Evolutionary conservation across 2,797 vertebrate species (phyloP), one percentile per base, ranked within the genome.

Genomic region (Muscicapa striata): DNA sequence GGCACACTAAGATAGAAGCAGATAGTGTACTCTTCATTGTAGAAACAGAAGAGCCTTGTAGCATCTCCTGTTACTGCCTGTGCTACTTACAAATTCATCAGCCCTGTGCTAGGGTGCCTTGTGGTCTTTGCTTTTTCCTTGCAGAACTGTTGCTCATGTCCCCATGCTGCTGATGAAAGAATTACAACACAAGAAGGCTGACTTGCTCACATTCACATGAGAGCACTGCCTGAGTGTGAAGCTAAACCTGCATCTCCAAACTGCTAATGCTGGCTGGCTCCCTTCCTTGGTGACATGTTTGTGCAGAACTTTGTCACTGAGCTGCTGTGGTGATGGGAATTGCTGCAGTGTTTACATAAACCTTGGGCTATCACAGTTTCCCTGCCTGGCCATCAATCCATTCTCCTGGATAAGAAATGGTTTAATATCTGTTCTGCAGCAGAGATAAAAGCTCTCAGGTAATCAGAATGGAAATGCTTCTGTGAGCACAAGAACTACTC

Each of bases 141-240:
- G 21, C 18, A 24, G 0, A 1, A 29, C 21, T 61, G 29, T 32
- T 69, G 58, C 19, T 72, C 0, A 0, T 40, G 79, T 46, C 7
- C 3, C 27, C 55, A 11, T 2, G 19, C 13, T 46, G 16, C 13
- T 30, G 24, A 10, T n/a, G 34, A 34, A 63, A 36, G 49, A 72
- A 58, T 11, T 38, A 36, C 70, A 32, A 29, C 18, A 23, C 18
- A 34, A 17, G 45, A 48, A 74, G 62, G 13, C 15, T 90, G 57
- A 54, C 24, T 63, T 54, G 54, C 27, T 41, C 14, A 43, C 20
- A 4, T 27, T 77, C 41, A 29, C 9, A 8, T 9, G 18, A 75
- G 36, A 69, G 26, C 10, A 10, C 12, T 30, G 40, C 21, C 20
- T 18, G 49, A 59, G 18, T 0, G 0, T 34, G 61, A 58, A 72